Evolutionary conservation across 1,140 invertebrate species (phyloP).

Genomic region (Watersipora subatra): DNA sequence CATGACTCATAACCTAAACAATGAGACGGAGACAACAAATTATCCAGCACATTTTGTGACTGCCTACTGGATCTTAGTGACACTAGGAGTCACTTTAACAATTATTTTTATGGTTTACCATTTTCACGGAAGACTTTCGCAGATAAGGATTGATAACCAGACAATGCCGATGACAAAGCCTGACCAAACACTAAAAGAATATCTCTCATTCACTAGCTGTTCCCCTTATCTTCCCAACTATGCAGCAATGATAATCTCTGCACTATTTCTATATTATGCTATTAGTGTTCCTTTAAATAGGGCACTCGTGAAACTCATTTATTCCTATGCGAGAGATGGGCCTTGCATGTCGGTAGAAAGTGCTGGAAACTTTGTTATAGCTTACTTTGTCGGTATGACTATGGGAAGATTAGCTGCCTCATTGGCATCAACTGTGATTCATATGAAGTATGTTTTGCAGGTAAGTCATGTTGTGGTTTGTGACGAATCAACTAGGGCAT

Average conservation of each 20-base stretch:
- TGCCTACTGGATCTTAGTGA: not conserved
- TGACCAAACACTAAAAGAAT: too few relatives aligned
- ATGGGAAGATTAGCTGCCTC: not conserved
- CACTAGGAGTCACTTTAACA: not conserved
- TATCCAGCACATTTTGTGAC: not conserved
- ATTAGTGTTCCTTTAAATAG: not conserved
- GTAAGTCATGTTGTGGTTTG: too few relatives aligned
- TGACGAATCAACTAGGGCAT: too few relatives aligned
- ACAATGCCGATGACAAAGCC: too few relatives aligned
- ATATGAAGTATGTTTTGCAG: not conserved
- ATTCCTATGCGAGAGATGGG: not conserved
- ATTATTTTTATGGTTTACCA: not conserved
- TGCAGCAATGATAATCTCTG: not conserved
- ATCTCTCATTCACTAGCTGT: not conserved
- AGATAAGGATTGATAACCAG: too few relatives aligned
- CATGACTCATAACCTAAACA: not conserved
- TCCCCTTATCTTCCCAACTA: not conserved
- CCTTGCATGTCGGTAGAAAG: not conserved
- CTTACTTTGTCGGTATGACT: not conserved
- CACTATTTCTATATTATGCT: not conserved
- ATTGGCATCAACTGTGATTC: not conserved
- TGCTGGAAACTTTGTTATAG: not conserved
- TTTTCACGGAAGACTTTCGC: not conserved
- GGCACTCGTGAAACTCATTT: not conserved
- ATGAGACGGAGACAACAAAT: not conserved